Evolutionary conservation across 2,113 vertebrate genomes (phyloP).

Genomic region (Glaucomys volans): DNA sequence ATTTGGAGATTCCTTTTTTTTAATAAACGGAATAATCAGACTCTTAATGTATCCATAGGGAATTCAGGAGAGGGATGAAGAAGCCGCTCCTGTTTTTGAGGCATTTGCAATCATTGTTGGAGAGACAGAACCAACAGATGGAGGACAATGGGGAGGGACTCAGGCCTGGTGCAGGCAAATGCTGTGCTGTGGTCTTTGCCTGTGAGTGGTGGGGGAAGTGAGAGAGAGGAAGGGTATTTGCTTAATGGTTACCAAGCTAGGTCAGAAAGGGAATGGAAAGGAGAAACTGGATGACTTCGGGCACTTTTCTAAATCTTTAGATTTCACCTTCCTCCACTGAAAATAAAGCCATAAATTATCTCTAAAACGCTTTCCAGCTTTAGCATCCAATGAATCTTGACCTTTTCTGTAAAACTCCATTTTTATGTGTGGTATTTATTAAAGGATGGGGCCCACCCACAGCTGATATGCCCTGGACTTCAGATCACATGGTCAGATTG

Average conservation of each 20-base stretch:
- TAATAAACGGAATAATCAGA: slow-evolving; percentile 69
- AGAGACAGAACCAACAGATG: slow-evolving; percentile 77
- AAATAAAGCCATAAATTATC: slow-evolving; percentile 27
- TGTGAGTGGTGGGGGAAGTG: neutral
- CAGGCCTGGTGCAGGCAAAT: neutral
- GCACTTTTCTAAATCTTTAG: neutral
- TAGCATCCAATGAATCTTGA: neutral
- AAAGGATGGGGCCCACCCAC: neutral
- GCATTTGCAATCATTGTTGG: slow-evolving; percentile 71
- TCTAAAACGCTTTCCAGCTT: neutral
- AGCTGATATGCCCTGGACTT: neutral
- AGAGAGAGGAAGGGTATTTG: neutral
- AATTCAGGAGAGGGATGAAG: slow-evolving; percentile 68
- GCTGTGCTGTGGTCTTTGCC: neutral
- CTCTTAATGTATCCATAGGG: slow-evolving; percentile 72
- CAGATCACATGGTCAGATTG: neutral
- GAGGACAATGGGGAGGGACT: slow-evolving; percentile 61
- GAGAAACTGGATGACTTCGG: neutral
- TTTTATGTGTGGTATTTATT: neutral
- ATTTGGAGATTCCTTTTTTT: slow-evolving; percentile 56
- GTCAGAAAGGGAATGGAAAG: neutral
- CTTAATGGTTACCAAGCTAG: neutral
- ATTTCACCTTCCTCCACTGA: neutral
- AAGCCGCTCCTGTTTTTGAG: slow-evolving; percentile 58
- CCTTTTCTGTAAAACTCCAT: slow-evolving; percentile 3